phyloP scores from a whole-genome alignment of 2,888 invertebrate genomes.

The Mythimna albipuncta region DNA sequence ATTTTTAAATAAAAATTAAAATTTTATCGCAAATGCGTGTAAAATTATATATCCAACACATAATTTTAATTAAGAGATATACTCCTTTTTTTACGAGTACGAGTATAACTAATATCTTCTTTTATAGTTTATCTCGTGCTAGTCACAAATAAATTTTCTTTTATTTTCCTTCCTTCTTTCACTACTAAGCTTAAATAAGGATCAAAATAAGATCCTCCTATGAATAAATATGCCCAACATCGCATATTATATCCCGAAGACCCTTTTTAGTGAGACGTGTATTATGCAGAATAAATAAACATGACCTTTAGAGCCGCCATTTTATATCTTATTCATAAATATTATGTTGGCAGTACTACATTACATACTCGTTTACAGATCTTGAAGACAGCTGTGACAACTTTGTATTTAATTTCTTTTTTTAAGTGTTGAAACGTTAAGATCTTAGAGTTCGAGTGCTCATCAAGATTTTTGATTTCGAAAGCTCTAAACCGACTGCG shows the following conservation, averaged over 20 bases:
- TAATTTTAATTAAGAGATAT: too few relatives aligned
- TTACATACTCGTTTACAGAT: conserved; percentile 2
- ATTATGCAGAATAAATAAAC: conserved; percentile 40
- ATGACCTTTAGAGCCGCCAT: conserved; percentile 22
- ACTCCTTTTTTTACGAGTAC: too few relatives aligned
- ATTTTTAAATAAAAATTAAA: too few relatives aligned
- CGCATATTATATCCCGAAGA: conserved; percentile 19
- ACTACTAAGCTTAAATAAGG: background rate
- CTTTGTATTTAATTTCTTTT: conserved; percentile 6
- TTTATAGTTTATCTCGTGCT: too few relatives aligned
- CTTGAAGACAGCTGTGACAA: background rate
- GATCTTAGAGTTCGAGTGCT: background rate
- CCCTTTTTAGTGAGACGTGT: conserved; percentile 34
- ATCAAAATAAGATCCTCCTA: conserved; percentile 14
- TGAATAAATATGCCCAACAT: conserved; percentile 30
- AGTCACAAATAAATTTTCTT: too few relatives aligned
- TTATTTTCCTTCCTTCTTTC: too few relatives aligned
- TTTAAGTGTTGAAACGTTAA: too few relatives aligned
- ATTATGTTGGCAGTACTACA: conserved; percentile 18
- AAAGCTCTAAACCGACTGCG: too few relatives aligned
- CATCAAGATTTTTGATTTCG: too few relatives aligned
- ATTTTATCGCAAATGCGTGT: too few relatives aligned
- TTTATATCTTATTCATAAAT: conserved; percentile 28
- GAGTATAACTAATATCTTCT: too few relatives aligned
- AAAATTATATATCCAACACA: too few relatives aligned